A percentile compares a stretch with the other conserved stretches of the same genome.
These are phyloP conservation scores for Oophaga pumilio DNA, from an alignment of 2,113 vertebrate species.

Conservation along the genomic window DNA sequence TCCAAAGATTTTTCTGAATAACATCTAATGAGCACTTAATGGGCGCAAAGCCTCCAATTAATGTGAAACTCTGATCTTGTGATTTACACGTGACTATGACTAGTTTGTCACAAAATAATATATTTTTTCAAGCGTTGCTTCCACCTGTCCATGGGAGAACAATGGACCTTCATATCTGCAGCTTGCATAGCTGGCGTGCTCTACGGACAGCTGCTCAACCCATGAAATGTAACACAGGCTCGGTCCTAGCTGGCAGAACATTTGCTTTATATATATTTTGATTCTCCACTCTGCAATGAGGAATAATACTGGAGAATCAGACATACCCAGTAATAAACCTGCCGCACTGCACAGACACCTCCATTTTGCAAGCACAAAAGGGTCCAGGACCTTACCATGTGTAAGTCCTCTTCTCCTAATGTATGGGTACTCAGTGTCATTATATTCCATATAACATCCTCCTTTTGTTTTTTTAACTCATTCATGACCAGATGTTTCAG, in stretches of 20 bases:
- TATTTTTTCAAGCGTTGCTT: background rate
- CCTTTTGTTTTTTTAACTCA: background rate
- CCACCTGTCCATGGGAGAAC: slow-evolving; percentile 28
- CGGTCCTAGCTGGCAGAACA: background rate
- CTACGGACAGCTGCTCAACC: slow-evolving; percentile 24
- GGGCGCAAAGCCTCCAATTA: too few species aligned
- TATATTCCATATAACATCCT: background rate
- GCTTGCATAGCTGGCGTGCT: slow-evolving; percentile 1
- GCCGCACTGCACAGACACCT: background rate
- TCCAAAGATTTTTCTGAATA: too few species aligned
- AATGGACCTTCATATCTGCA: background rate
- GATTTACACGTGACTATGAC: too few species aligned
- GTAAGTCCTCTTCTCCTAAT: background rate
- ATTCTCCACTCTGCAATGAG: background rate
- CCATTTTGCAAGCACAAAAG: background rate
- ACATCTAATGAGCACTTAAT: too few species aligned
- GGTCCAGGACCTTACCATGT: background rate
- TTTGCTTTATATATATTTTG: background rate
- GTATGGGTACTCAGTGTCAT: background rate
- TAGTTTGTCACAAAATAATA: background rate
- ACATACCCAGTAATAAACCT: background rate
- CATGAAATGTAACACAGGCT: slow-evolving; percentile 3
- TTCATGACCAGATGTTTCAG: background rate
- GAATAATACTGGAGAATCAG: background rate
- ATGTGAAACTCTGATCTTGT: too few species aligned